These are phyloP conservation scores for Drosophila phalerata DNA, from an alignment of 2,888 invertebrate species.

Conservation along the genomic window DNA sequence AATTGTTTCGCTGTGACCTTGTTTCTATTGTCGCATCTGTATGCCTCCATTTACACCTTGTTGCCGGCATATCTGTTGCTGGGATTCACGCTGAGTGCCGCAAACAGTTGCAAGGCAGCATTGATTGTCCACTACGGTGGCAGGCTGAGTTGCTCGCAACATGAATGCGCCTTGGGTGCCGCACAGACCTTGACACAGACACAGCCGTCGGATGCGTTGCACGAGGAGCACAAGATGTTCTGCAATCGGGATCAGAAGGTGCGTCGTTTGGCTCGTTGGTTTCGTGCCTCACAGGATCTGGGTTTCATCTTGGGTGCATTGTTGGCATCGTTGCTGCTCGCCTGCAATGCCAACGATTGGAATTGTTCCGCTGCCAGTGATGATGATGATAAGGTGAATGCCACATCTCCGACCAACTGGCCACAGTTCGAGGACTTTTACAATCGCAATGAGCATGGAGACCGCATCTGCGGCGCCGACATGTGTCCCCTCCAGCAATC, in stretches of 20 bases:
- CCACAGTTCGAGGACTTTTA: slow-evolving; percentile 86
- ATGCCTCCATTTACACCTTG: slow-evolving; percentile 87
- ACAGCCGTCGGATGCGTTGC: slow-evolving; percentile 67
- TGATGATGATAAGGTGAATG: slow-evolving; percentile 18
- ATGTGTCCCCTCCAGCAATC: slow-evolving; percentile 86
- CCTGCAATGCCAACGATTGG: slow-evolving; percentile 83
- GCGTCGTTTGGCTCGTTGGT: slow-evolving; percentile 86
- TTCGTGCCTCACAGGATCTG: slow-evolving; percentile 87
- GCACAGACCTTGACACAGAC: slow-evolving; percentile 42
- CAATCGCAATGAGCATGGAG: slow-evolving; percentile 86
- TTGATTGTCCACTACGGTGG: slow-evolving; percentile 84
- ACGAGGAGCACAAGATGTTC: slow-evolving; percentile 84
- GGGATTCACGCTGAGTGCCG: slow-evolving; percentile 87
- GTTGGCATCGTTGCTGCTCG: slow-evolving; percentile 86
- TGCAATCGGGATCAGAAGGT: slow-evolving; percentile 86
- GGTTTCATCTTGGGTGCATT: slow-evolving; percentile 87
- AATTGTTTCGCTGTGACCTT: slow-evolving; percentile 87
- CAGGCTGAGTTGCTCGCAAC: slow-evolving; percentile 84
- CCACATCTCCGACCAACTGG: slow-evolving; percentile 51
- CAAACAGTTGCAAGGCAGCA: slow-evolving; percentile 83
- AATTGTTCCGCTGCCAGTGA: slow-evolving; percentile 65
- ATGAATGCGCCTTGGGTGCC: slow-evolving; percentile 77
- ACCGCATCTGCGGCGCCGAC: slow-evolving; percentile 87
- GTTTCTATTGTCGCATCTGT: slow-evolving; percentile 88
- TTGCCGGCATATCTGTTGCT: slow-evolving; percentile 87